Base-by-base conservation (phyloP, 2,797 vertebrate genomes). In the Liparis tanakae region DNA sequence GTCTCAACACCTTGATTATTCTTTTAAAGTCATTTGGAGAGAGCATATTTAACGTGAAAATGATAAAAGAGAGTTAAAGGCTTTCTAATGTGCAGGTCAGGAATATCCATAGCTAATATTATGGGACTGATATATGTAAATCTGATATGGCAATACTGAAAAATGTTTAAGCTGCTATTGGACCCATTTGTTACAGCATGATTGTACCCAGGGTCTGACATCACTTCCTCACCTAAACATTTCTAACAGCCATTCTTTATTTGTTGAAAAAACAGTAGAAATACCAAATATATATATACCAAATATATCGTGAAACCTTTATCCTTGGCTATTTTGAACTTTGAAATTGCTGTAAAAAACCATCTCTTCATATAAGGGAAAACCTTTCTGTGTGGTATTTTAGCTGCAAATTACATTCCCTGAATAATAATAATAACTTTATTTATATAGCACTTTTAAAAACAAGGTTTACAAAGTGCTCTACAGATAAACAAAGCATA, bases 191-290 rank as follows among this genome's bases (percentile, higher is more conserved):
- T 70, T 53, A 44, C 7, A 10, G 7, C 10, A 33, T n/a, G 5
- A 20, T 17, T 14, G 15, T 12, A 22, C 20, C 20, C 20, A 22
- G 50, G n/a, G 20, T 22, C 20, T 51, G 10, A 25, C n/a, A 12
- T 41, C 15, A 3, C 34, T 3, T 57, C 6, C n/a, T 41, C 36
- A 39, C n/a, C 34, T 8, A 4, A 43, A 58, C 6, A 6, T 56
- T 18, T 54, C 51, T 25, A 57, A 33, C 9, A 0, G 5, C 56
- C 34, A 58, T 2, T 36, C 33, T 2, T 54, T 14, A 30, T 14
- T 22, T 7, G 0, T 37, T 5, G 12, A 0, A 10, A 34, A 37
- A 0, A 5, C 33, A 57, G 0, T 36, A 37, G 0, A 57, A 57
- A 36, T 37, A 6, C 4, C 18, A 5, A 53, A 13, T 53, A 53